phyloP scores from a whole-genome alignment of 92 coral and sea anemone species.

The Heteractis magnifica region DNA sequence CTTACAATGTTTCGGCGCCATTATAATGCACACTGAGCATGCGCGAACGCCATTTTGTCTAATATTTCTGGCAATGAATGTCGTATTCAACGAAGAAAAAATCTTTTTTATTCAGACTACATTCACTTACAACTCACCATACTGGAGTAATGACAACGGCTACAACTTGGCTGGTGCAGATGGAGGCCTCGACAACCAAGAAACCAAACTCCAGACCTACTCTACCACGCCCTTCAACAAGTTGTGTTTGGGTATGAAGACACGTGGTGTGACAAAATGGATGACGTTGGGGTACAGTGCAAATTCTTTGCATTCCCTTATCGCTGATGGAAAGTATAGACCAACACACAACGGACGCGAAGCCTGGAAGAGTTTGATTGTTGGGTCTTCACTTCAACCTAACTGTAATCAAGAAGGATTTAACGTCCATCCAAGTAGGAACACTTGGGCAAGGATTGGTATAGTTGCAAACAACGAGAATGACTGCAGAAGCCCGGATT shows the following conservation, averaged over 20 bases:
- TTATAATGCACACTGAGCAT: too few relatives aligned
- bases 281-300: slow-evolving; percentile 15
- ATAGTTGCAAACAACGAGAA: slow-evolving; percentile 49
- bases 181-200: slow-evolving; percentile 30
- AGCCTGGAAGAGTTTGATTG: slow-evolving; percentile 35
- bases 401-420: slow-evolving; percentile 49
- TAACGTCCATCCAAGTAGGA: slow-evolving; percentile 14
- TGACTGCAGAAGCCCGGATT: slow-evolving; percentile 41
- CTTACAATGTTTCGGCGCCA: too few relatives aligned
- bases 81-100: too few relatives aligned
- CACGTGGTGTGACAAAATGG: slow-evolving; percentile 3
- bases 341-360: slow-evolving; percentile 17
- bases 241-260: slow-evolving; percentile 41
- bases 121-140: slow-evolving; percentile 21
- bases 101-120: slow-evolving; percentile 7
- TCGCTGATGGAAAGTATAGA: slow-evolving; percentile 14
- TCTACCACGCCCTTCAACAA: slow-evolving; percentile 11
- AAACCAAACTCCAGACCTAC: slow-evolving; percentile 35
- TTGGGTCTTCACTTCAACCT: slow-evolving; percentile 42
- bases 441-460: slow-evolving; percentile 32
- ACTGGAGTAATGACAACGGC: slow-evolving; percentile 23
- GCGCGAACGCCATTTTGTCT: too few relatives aligned
- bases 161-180: slow-evolving; percentile 25
- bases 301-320: slow-evolving; percentile 27
- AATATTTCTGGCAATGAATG: too few relatives aligned